These are phyloP conservation scores for Rhorus exstirpatorius DNA, from an alignment of 2,888 invertebrate genomes.

Conservation along the genomic window DNA sequence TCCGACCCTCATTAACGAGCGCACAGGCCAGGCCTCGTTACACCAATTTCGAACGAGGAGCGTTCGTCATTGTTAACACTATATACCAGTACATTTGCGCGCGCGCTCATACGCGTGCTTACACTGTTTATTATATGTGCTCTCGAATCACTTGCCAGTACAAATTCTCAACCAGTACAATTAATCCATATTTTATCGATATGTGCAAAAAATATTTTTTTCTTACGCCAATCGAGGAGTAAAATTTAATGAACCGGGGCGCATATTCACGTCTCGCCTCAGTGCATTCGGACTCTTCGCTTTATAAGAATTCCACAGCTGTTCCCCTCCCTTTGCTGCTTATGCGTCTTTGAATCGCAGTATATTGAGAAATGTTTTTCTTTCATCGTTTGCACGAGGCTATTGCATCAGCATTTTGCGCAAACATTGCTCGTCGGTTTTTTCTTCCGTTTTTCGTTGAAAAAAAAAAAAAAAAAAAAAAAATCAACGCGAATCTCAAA, in stretches of 20 bases:
- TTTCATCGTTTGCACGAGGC: neutral
- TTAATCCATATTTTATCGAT: slow-evolving; percentile 3
- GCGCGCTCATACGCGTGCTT: slow-evolving; percentile 18
- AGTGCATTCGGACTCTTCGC: too few relatives aligned
- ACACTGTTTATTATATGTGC: neutral
- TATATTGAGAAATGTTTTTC: neutral
- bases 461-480: slow-evolving; percentile 22
- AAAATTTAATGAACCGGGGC: too few relatives aligned
- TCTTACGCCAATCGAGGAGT: neutral
- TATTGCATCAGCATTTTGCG: slow-evolving; percentile 61
- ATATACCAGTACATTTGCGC: slow-evolving; percentile 72
- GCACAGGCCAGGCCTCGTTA: too few relatives aligned
- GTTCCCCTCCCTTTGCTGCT: neutral
- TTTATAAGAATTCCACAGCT: neutral
- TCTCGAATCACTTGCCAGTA: slow-evolving; percentile 1
- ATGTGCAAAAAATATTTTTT: neutral
- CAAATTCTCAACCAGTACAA: neutral
- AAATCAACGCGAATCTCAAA: neutral
- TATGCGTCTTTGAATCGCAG: neutral
- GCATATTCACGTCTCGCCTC: too few relatives aligned
- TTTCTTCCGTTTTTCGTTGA: neutral
- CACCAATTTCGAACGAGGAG: too few relatives aligned
- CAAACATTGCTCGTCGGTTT: neutral
- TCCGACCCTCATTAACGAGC: too few relatives aligned
- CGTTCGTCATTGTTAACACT: too few relatives aligned